Conservation (phyloP, 2,113 vertebrate species). For the Microcebus murinus region DNA sequence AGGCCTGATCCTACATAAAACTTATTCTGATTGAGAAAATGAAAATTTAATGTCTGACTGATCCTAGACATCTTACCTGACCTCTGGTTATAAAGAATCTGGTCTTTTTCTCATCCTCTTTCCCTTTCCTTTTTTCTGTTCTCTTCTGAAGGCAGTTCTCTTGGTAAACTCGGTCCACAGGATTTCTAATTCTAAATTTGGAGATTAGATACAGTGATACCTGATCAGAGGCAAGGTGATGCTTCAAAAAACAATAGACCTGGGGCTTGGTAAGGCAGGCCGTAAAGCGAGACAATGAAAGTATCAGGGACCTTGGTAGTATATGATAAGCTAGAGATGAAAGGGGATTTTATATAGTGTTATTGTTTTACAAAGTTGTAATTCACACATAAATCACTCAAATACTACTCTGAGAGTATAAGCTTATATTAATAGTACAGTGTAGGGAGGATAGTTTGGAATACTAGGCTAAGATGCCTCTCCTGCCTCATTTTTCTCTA, state of each 20-base stretch:
- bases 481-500: neutral
- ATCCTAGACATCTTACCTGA: neutral
- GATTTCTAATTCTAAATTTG: neutral
- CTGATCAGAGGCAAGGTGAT: neutral
- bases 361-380: neutral
- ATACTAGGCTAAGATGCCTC: neutral
- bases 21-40: neutral
- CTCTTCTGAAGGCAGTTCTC: neutral
- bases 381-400: neutral
- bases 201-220: neutral
- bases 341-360: neutral
- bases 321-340: neutral
- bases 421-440: neutral
- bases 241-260: neutral
- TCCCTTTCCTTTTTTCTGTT: neutral
- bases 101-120: neutral
- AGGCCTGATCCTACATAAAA: neutral
- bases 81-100: neutral
- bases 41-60: neutral
- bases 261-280: neutral
- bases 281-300: neutral
- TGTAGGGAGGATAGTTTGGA: neutral
- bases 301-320: neutral
- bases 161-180: neutral
- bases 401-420: neutral